Percentiles rank a stretch among this genome's conserved stretches.
Conservation (phyloP, 37 sponge, comb jelly and placozoan species). For the Eunapius fragilis region DNA sequence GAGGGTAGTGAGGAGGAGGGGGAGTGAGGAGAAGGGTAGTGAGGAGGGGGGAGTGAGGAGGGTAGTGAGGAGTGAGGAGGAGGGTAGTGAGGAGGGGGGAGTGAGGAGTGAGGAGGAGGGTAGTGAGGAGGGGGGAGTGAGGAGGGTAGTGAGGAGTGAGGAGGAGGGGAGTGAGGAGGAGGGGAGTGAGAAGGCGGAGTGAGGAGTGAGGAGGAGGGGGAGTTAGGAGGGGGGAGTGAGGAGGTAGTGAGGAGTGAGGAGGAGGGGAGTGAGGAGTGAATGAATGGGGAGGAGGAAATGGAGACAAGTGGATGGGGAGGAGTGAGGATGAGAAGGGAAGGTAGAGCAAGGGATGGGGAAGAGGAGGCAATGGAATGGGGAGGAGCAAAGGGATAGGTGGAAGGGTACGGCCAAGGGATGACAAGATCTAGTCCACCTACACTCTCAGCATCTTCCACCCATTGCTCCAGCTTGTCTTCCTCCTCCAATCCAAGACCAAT, state of each 20-base stretch:
- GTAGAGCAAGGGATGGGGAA: too few relatives aligned
- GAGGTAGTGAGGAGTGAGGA: not conserved
- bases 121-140: too few relatives aligned
- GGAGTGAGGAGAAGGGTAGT: too few relatives aligned
- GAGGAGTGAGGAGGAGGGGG: not conserved
- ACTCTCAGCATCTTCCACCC: constrained; percentile 98
- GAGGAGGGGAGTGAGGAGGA: not conserved
- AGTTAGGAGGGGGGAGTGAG: not conserved
- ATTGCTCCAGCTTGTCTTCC: constrained; percentile 89
- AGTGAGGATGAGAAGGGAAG: too few relatives aligned
- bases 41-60: not conserved
- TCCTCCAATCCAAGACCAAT: constrained; percentile 92
- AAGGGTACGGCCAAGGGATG: not conserved
- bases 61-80: not conserved
- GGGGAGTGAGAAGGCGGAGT: not conserved
- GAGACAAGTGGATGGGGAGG: too few relatives aligned
- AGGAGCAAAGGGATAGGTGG: not conserved
- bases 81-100: not conserved
- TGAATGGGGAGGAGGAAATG: too few relatives aligned
- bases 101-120: not conserved
- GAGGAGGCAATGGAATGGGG: too few relatives aligned
- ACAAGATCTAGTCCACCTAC: constrained; percentile 28
- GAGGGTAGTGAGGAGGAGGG: not conserved
- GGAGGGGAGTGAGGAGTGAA: too few relatives aligned
- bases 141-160: too few relatives aligned